Conservation (phyloP, 2,113 vertebrate genomes). For the Podiceps cristatus region DNA sequence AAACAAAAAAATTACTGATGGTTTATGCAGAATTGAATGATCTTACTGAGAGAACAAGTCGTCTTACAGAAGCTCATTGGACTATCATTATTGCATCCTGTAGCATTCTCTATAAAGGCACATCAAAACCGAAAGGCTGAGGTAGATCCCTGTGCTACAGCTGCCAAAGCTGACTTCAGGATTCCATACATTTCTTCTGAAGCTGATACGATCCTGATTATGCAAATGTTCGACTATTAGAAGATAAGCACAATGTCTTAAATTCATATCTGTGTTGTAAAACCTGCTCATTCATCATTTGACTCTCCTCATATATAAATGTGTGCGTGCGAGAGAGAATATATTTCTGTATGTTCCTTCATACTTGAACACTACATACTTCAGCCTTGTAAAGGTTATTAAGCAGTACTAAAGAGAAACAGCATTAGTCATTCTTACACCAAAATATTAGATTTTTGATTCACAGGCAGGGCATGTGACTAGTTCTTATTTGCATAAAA, state of each 20-base stretch:
- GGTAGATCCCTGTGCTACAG: not conserved
- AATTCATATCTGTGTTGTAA: not conserved
- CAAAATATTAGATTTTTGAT: not conserved
- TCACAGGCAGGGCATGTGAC: not conserved
- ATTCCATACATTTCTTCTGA: not conserved
- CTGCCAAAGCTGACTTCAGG: slow-evolving; percentile 22
- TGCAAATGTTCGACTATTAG: not conserved
- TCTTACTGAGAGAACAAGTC: not conserved
- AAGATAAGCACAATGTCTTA: not conserved
- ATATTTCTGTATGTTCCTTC: not conserved
- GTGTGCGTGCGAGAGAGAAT: not conserved
- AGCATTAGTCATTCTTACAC: not conserved
- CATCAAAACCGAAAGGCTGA: not conserved
- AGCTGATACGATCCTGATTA: not conserved
- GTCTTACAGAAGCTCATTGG: not conserved
- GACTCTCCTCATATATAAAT: not conserved
- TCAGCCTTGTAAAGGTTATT: not conserved
- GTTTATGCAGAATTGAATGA: not conserved
- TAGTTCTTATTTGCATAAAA: not conserved
- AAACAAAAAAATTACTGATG: not conserved
- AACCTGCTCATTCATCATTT: not conserved
- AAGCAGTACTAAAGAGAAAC: not conserved
- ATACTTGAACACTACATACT: not conserved
- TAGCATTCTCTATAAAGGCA: not conserved
- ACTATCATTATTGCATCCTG: not conserved